phyloP scores from a whole-genome alignment of 1,140 invertebrate species.

The Zaprionus camerounensis region DNA sequence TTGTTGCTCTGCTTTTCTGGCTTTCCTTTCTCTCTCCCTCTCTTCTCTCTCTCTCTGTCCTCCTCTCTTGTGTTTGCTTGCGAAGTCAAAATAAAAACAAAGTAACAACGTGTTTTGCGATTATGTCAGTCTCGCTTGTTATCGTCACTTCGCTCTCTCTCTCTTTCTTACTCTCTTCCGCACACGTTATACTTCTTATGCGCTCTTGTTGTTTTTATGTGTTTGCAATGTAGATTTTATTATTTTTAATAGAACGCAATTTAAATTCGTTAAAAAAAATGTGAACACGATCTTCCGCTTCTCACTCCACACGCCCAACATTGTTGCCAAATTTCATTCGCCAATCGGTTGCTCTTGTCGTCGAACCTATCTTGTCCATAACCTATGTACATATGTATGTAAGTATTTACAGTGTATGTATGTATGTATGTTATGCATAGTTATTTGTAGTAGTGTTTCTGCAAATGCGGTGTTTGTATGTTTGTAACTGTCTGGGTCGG shows the following conservation, averaged over 20 bases:
- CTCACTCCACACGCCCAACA: constrained; percentile 22
- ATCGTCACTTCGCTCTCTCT: constrained; percentile 32
- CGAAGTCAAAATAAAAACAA: constrained; percentile 54
- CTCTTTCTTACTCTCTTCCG: not conserved
- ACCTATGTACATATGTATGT: not conserved
- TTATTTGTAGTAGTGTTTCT: not conserved
- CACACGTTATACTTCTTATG: not conserved
- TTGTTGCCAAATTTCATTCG: constrained; percentile 49
- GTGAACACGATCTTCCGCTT: constrained; percentile 40
- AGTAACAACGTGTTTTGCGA: constrained; percentile 52
- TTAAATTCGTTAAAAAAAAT: constrained; percentile 57
- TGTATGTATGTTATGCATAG: not conserved
- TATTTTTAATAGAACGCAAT: constrained; percentile 67
- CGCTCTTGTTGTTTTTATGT: constrained; percentile 28
- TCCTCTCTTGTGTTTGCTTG: constrained; percentile 29
- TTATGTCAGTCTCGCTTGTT: constrained; percentile 60
- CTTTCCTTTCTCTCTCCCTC: constrained; percentile 43
- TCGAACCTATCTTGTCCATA: constrained; percentile 1
- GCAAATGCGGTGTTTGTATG: not conserved
- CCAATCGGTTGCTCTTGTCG: constrained; percentile 11
- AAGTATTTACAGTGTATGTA: not conserved
- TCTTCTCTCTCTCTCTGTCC: constrained; percentile 40
- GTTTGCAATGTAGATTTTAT: constrained; percentile 44
- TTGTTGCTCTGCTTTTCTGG: constrained; percentile 48
- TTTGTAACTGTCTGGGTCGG: constrained; percentile 4